These are phyloP conservation scores for Busseola fusca DNA, from an alignment of 2,888 invertebrate species.

Conservation along the genomic window DNA sequence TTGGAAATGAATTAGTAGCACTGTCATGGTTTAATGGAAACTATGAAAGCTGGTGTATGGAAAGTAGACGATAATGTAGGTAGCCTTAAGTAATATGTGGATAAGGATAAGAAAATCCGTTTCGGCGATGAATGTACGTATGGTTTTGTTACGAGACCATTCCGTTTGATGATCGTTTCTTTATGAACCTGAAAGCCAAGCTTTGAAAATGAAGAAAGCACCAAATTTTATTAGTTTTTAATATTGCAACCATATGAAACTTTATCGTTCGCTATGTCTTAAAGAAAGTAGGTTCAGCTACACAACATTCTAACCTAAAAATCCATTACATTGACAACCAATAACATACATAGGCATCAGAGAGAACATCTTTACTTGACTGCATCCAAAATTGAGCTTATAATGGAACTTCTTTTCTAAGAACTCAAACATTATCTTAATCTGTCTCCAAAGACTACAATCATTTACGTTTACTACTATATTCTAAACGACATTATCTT, in stretches of 20 bases:
- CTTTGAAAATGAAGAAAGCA: not conserved
- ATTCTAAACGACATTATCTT: conserved; percentile 9
- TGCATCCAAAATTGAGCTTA: not conserved
- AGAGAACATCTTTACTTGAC: not conserved
- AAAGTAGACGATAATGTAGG: conserved; percentile 1
- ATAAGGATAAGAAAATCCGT: too few relatives aligned
- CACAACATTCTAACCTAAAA: not conserved
- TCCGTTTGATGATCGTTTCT: too few relatives aligned
- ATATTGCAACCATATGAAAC: not conserved
- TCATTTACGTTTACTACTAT: not conserved
- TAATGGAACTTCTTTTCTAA: conserved; percentile 1
- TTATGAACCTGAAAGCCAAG: not conserved
- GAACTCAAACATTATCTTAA: not conserved
- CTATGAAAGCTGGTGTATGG: conserved; percentile 4
- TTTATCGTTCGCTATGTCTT: not conserved
- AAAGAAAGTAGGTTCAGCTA: not conserved
- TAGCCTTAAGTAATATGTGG: not conserved
- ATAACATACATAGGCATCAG: not conserved
- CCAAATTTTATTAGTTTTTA: not conserved
- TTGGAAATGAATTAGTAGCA: conserved; percentile 33
- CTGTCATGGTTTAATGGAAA: conserved; percentile 35
- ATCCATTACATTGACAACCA: not conserved
- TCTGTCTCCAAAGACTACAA: not conserved
- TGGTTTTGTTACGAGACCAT: not conserved
- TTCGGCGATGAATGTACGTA: not conserved